Evolutionary conservation across 2,888 invertebrate species (phyloP).

Genomic region (Drosophila austrosaltans): DNA sequence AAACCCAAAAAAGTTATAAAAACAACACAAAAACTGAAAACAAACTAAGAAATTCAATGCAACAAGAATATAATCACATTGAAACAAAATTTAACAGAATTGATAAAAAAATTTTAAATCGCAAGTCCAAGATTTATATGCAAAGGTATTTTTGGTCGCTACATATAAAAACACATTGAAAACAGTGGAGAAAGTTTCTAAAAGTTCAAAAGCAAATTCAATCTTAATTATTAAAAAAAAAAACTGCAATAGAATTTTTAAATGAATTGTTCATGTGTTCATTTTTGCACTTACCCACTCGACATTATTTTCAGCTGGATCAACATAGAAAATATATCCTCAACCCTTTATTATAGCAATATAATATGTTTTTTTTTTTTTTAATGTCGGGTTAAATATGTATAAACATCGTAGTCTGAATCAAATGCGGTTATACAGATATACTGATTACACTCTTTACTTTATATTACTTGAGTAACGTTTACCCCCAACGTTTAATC

Average conservation of each 20-base stretch:
- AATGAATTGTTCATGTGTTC: no score
- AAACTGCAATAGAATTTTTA: background rate
- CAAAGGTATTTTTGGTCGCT: background rate
- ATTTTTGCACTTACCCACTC: no score
- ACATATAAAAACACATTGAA: background rate
- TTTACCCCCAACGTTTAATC: no score
- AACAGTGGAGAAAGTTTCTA: background rate
- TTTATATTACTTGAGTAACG: no score
- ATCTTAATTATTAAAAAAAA: background rate
- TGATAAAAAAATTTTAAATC: slow-evolving; percentile 1
- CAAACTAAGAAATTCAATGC: slow-evolving; percentile 69
- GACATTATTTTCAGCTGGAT: no score
- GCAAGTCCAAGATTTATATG: background rate
- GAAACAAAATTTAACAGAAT: slow-evolving; percentile 37
- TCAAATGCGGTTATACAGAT: no score
- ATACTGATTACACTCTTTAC: no score
- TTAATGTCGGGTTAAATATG: no score
- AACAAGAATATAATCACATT: slow-evolving; percentile 78
- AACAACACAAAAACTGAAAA: slow-evolving; percentile 31
- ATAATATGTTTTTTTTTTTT: no score
- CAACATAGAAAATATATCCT: no score
- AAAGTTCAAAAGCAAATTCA: background rate
- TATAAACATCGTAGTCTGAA: no score
- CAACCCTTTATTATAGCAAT: no score
- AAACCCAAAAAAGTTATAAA: slow-evolving; percentile 21